Evolutionary conservation across 2,113 vertebrate genomes (phyloP).

Genomic region (Tricholaema leucomelas): DNA sequence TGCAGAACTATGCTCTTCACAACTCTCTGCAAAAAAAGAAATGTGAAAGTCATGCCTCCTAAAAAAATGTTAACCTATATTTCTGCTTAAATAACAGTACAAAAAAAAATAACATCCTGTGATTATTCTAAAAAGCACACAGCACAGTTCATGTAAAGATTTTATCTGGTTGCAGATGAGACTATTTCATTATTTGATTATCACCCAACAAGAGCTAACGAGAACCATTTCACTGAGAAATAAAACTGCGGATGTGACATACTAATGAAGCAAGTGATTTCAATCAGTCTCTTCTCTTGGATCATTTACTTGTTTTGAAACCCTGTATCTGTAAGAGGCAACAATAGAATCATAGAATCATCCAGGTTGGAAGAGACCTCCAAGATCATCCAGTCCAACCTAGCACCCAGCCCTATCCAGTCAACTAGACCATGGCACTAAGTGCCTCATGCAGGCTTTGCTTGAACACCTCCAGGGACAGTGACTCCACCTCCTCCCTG

Average conservation of each 20-base stretch:
- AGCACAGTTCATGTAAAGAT: background rate
- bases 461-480: too few relatives aligned
- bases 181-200: background rate
- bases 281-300: background rate
- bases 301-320: background rate
- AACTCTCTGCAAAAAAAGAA: background rate
- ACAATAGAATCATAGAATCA: too few relatives aligned
- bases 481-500: too few relatives aligned
- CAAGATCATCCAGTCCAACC: too few relatives aligned
- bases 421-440: too few relatives aligned
- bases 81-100: background rate
- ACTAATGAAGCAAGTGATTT: constrained; percentile 19
- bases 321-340: background rate
- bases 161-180: background rate
- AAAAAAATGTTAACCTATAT: background rate
- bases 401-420: too few relatives aligned
- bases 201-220: constrained; percentile 9
- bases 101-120: background rate
- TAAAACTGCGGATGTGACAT: constrained; percentile 10
- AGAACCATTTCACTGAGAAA: constrained; percentile 16
- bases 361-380: too few relatives aligned
- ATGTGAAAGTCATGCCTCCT: background rate
- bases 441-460: too few relatives aligned
- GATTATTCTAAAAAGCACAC: background rate
- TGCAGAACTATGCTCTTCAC: background rate